Conservation (phyloP, 2,797 vertebrate species). For the Kryptolebias ocellatus region DNA sequence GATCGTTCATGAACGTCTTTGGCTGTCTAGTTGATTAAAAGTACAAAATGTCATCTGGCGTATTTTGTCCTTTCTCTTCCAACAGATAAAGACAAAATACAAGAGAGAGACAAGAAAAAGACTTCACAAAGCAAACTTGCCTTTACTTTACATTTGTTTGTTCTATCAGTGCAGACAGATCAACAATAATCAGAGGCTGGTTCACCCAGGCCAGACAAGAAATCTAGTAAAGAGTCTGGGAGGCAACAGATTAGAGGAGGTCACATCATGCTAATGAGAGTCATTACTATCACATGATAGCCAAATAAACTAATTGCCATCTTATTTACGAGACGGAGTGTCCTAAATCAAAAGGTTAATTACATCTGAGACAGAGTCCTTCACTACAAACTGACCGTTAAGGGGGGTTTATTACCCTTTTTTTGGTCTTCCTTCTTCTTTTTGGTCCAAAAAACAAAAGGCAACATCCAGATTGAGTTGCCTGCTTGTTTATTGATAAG, state of each 20-base stretch:
- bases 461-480: slow-evolving; percentile 86
- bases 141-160: slow-evolving; percentile 27
- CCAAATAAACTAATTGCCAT: slow-evolving; percentile 82
- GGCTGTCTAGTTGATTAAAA: slow-evolving; percentile 47
- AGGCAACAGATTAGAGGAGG: slow-evolving; percentile 79
- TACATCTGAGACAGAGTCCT: slow-evolving; percentile 81
- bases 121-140: slow-evolving; percentile 32
- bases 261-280: slow-evolving; percentile 83
- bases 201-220: slow-evolving; percentile 50
- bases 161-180: slow-evolving; percentile 51
- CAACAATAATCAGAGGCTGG: slow-evolving; percentile 54
- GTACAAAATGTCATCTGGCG: slow-evolving; percentile 18
- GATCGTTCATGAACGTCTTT: slow-evolving; percentile 41
- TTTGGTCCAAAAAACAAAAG: slow-evolving; percentile 73
- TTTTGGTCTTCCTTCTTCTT: slow-evolving; percentile 40
- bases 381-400: slow-evolving; percentile 84
- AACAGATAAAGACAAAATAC: slow-evolving; percentile 56
- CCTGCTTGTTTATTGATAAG: slow-evolving; percentile 90
- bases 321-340: slow-evolving; percentile 76
- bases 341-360: slow-evolving; percentile 86
- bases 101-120: slow-evolving; percentile 22
- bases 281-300: slow-evolving; percentile 82
- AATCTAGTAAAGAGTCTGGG: slow-evolving; percentile 62
- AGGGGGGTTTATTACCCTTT: slow-evolving; percentile 52
- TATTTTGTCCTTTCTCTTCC: slow-evolving; percentile 38